These are phyloP conservation scores for Pachypeltis micranthus DNA, from an alignment of 1,140 invertebrate genomes.

Conservation along the genomic window DNA sequence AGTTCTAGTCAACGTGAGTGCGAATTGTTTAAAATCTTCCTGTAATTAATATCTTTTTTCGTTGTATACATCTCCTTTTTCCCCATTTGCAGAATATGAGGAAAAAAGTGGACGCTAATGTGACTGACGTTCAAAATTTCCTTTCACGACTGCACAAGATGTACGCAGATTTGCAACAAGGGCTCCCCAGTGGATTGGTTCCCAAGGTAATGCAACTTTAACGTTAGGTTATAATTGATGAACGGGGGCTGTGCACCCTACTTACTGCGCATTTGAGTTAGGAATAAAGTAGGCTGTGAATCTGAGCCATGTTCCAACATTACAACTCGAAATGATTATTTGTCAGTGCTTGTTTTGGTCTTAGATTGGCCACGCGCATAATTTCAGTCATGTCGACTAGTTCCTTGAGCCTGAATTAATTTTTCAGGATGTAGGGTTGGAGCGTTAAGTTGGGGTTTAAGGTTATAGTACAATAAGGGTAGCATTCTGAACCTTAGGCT, in stretches of 20 bases:
- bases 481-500: too few species aligned
- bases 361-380: too few species aligned
- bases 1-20: slow-evolving; percentile 25
- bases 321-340: too few species aligned
- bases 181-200: slow-evolving; percentile 58
- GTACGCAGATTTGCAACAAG: slow-evolving; percentile 53
- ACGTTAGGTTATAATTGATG: slow-evolving; percentile 7
- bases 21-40: neutral
- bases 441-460: too few species aligned
- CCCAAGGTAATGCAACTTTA: slow-evolving; percentile 40
- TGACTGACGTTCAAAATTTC: slow-evolving; percentile 47
- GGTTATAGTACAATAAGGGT: too few species aligned
- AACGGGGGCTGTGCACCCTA: neutral
- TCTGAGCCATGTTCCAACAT: too few species aligned
- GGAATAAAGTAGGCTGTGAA: too few species aligned
- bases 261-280: too few species aligned
- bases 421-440: too few species aligned
- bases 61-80: slow-evolving; percentile 11
- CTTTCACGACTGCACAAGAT: slow-evolving; percentile 49
- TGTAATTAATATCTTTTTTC: neutral
- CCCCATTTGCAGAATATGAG: slow-evolving; percentile 36
- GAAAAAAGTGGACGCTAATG: slow-evolving; percentile 40
- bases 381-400: too few species aligned
- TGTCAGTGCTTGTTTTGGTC: too few species aligned
- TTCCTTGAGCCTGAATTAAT: too few species aligned